Percentiles rank a stretch among this genome's conserved stretches.
Conservation (phyloP, 2,113 vertebrate species). For the Odobenus rosmarus region DNA sequence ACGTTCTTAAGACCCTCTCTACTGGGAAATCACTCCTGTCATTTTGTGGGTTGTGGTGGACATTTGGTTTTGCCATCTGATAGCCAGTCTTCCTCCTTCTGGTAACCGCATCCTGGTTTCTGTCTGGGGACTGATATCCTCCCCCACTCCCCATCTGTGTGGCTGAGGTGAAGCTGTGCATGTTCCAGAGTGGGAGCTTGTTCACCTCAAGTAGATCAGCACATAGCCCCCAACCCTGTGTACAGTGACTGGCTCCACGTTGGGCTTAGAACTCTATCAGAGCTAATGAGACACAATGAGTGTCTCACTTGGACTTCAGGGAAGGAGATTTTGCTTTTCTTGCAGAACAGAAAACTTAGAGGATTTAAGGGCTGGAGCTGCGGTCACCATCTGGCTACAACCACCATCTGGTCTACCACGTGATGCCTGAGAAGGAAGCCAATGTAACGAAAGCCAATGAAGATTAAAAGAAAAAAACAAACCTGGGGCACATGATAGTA, state of each 20-base stretch:
- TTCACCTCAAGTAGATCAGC: not conserved
- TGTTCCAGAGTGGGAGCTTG: not conserved
- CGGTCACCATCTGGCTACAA: constrained; percentile 45
- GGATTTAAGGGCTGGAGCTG: not conserved
- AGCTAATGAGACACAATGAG: not conserved
- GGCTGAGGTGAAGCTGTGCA: not conserved
- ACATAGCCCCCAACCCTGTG: too few species aligned
- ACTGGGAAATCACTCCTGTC: not conserved
- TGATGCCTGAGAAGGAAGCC: not conserved
- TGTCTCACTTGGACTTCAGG: not conserved
- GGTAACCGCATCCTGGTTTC: not conserved
- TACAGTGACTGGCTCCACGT: not conserved
- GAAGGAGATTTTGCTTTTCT: constrained; percentile 43
- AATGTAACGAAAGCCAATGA: not conserved
- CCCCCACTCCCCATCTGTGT: not conserved
- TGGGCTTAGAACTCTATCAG: not conserved
- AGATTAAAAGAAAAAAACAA: not conserved
- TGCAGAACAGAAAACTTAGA: not conserved
- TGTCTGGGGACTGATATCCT: too few species aligned
- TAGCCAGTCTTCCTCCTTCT: not conserved
- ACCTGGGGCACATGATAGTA: not conserved
- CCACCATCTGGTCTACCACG: constrained; percentile 19
- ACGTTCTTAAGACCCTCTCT: not conserved
- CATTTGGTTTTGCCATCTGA: not conserved
- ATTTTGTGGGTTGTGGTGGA: not conserved